Evolutionary conservation across 2,888 invertebrate genomes (phyloP), one percentile per base, ranked within the genome.

Genomic region (Euclidia mi): DNA sequence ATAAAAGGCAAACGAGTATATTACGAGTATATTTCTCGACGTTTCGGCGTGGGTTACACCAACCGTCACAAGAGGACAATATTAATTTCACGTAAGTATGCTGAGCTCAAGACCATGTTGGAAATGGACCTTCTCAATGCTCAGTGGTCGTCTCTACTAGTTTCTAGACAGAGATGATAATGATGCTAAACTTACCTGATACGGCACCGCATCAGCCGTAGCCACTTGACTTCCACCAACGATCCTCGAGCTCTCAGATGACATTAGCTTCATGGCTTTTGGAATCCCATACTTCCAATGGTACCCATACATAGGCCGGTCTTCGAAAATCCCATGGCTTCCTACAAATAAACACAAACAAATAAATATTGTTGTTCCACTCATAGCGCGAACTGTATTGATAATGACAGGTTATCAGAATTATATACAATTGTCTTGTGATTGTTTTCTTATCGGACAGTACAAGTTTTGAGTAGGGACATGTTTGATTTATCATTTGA

Each of bases 281-380:
- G 87, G 85, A 3, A 90, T 82, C 2, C 91, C 91, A 25, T 84
- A 55, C n/a, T 52, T 76, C 46, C 71, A 45, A 60, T 89, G 91
- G 51, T 90, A 90, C 0, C 84, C 81, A 64, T 65, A 73, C 0
- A 56, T 60, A 11, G 58, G 46, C 31, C 52, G 52, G 9, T 62
- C 62, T 35, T 66, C 53, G 60, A 63, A 68, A 10, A 20, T 29
- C 29, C 45, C 50, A 48, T 56, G 57, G 50, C 42, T 56, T 50
- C 11, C 29, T 14, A 69, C 31, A 41, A 71, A 40, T 35, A 58
- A 41, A 20, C 68, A 45, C n/a, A 76, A 59, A 44, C 57, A 48
- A 9, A 70, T 37, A 1, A 64, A 2, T 40, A 53, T 37, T 35
- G 37, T 44, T 20, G 9, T 12, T 45, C 57, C 18, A 14, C 3